Evolutionary conservation across 2,113 vertebrate genomes (phyloP).

Genomic region (Entomyzon cyanotis): DNA sequence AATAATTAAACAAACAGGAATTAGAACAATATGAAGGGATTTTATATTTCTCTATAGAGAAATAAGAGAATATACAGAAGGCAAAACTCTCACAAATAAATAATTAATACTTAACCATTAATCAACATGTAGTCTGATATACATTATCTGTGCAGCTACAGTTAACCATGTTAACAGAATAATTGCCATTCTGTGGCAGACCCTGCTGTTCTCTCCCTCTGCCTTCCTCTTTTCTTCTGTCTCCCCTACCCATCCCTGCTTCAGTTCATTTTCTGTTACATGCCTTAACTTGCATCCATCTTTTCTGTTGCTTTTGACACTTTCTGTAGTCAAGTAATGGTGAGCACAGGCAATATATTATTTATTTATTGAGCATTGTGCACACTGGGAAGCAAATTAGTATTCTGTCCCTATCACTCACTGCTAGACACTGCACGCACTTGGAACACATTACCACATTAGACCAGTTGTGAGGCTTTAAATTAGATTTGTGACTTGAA

Average conservation of each 20-base stretch:
- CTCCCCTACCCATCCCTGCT: background rate
- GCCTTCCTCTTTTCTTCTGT: background rate
- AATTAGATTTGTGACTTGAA: conserved; percentile 84
- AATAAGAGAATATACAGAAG: background rate
- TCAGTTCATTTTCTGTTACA: conserved; percentile 45
- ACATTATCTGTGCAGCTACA: background rate
- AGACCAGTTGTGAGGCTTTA: conserved; percentile 78
- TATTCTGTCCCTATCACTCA: conserved; percentile 66
- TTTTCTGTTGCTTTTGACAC: conserved; percentile 65
- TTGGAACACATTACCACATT: conserved; percentile 76
- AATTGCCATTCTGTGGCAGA: background rate
- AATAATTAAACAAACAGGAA: background rate
- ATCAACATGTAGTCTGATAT: background rate
- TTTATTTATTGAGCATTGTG: conserved; percentile 71
- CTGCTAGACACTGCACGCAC: conserved; percentile 64
- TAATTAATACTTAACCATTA: conserved; percentile 1
- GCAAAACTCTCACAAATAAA: background rate
- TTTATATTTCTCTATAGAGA: background rate
- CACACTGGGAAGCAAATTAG: conserved; percentile 64
- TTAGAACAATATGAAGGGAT: background rate
- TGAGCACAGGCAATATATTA: conserved; percentile 62
- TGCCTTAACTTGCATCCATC: conserved; percentile 34
- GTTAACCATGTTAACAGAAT: background rate
- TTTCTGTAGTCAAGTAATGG: conserved; percentile 64
- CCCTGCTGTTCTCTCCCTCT: background rate